Base-by-base conservation (phyloP, 2,888 invertebrate species). In the Galerucella calmariensis region DNA sequence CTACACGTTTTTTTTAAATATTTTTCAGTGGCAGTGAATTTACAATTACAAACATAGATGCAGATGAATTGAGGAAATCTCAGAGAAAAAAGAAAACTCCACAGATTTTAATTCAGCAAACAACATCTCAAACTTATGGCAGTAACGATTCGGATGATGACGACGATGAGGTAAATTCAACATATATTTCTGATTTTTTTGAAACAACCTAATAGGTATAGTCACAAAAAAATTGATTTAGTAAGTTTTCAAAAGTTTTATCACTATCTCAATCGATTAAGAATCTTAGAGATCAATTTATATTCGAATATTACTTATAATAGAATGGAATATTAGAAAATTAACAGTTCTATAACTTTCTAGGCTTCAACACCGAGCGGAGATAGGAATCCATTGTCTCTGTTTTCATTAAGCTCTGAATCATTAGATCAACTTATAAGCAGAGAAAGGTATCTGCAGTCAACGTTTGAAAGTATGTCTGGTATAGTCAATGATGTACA, bases 21-120 rank as follows among this genome's bases (percentile, higher is more conserved):
- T 78, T 71, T 74, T 74, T 77, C 73, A 87, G 87, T 75, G 88
- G 82, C 82, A 94, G 94, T 75, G 95, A 95, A 83, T 96, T 95
- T 84, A 94, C 94, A 83, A 95, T 96, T 58, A 95, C 94, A 84
- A 95, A 95, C 71, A 95, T 96, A 92, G 95, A 96, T 83, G 94
- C 93, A 1, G 94, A 95, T 53, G 95, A 95, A 83, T 87, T 96
- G 74, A 89, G 95, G 1, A 93, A 93, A 86, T 95, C 94, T 0
- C 90, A 93, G 83, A 89, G 94, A 1, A 90, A 93, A 46, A 92
- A 93, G 85, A 91, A 93, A 62, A 4, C 86, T 80, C 79, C 82
- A 20, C 75, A 81, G 53, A 80, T 83, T 44, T 53, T 81, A n/a
- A 78, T 84, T 10, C 81, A 81, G 63, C 81, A 79, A 67, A 67